Percentiles rank a stretch among this genome's conserved stretches.
These are phyloP conservation scores for Corydoras maculifer DNA, from an alignment of 2,113 vertebrate species.

Conservation along the genomic window DNA sequence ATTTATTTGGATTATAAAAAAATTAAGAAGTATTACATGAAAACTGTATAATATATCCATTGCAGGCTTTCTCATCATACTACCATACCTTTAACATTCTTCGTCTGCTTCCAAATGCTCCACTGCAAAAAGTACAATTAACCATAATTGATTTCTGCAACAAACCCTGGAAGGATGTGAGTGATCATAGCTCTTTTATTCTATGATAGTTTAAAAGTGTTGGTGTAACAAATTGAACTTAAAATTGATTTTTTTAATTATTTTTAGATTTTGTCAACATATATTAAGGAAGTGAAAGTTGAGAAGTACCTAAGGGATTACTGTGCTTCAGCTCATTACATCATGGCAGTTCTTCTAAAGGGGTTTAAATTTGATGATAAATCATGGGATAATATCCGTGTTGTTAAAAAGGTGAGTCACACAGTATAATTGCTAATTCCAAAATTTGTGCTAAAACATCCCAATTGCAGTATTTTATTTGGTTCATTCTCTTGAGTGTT, in stretches of 20 bases:
- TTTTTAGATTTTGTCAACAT: constrained; percentile 45
- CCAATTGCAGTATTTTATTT: too few relatives aligned
- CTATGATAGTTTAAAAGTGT: neutral
- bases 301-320: constrained; percentile 52
- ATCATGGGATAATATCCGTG: constrained; percentile 61
- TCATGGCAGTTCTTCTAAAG: constrained; percentile 58
- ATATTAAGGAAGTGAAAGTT: constrained; percentile 26
- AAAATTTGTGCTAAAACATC: too few relatives aligned
- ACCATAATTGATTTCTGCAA: constrained; percentile 62
- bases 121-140: constrained; percentile 44
- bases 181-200: neutral
- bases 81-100: constrained; percentile 73
- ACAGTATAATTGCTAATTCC: neutral
- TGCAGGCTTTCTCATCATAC: constrained; percentile 74
- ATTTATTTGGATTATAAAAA: too few relatives aligned
- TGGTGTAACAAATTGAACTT: neutral
- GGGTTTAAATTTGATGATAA: constrained; percentile 61
- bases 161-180: constrained; percentile 63
- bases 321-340: constrained; percentile 61
- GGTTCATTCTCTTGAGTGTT: too few relatives aligned
- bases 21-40: too few relatives aligned
- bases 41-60: neutral
- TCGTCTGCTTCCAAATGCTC: constrained; percentile 60
- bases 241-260: neutral
- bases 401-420: constrained; percentile 59